Base-by-base conservation (phyloP, 2,888 invertebrate species). In the Pandemis cinnamomeana region DNA sequence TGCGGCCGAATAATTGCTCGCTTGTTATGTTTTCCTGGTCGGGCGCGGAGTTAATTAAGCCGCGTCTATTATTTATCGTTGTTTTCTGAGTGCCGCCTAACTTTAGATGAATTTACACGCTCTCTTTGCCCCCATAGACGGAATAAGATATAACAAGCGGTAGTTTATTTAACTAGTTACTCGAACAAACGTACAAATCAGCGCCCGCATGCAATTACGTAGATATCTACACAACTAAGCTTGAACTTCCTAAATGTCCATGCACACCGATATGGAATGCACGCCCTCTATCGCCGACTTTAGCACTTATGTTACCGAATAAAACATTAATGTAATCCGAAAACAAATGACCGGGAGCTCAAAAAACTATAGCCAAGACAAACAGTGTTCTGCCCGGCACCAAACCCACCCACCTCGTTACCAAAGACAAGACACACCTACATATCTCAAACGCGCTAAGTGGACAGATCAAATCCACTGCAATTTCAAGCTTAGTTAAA, bases 21-120 rank as follows among this genome's bases (percentile, higher is more conserved):
- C 77, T 80, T 79, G 83, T 84, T 83, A 84, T 85, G 83, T 80
- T 84, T 81, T 85, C 84, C 84, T 84, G 84, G 86, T 88, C 85
- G 82, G 76, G 73, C 74, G 76, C 74, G 76, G 71, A 75, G 77
- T 86, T 88, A 86, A 89, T 89, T 87, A 87, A 85, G 80, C 71
- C 55, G 69, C 66, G 70, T 71, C 73, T 80, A 80, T 82, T 82
- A 82, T 84, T 85, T 82, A 83, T 78, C 72, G 76, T 68, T 70
- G 73, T 70, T 73, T 73, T 73, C 73, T 73, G 69, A 68, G 68
- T 68, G 61, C 67, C 48, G 41, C 60, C 58, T 66, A 60, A 68
- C 42, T 68, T 67, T 60, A 70, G 60, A 61, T 66, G 48, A 44
- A 63, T 72, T 63, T 64, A 63, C 71, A 51, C 70, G 62, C 44